Base-by-base conservation (phyloP, 2,797 vertebrate genomes). In the Sparidentex hasta region DNA sequence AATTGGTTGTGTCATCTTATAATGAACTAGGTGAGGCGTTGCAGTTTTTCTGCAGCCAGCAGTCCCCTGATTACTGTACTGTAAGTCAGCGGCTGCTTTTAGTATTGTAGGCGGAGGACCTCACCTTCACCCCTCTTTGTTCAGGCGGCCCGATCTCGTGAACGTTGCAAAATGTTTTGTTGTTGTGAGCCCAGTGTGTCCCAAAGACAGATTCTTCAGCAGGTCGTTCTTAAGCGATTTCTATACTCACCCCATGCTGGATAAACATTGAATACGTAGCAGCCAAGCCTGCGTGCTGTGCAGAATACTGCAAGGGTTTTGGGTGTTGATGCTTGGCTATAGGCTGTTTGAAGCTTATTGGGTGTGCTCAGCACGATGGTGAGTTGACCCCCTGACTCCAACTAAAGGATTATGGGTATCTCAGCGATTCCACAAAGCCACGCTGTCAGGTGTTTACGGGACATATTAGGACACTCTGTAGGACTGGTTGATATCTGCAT, bases 1-100 rank as follows among this genome's bases (percentile, higher is more conserved):
- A 96, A 96, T 96, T 96, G 95, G 91, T 95, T 95, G 94, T 96
- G 95, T 96, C 95, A 95, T 95, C 93, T 95, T 93, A 93, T 96
- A 96, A 95, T 95, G 93, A 95, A 96, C 93, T 95, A 94, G 94
- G 94, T 95, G 94, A 96, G 90, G 94, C 93, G 87, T 94, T 95
- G 93, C 91, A 93, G 92, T 93, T 94, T 95, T 94, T 94, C 93
- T 93, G 90, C 91, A 94, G 92, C 95, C 94, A 92, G 92, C 92
- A 87, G 91, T 93, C 87, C 87, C 89, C 88, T 94, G 93, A 94
- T 95, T 94, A 94, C 94, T 90, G 81, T 93, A 93, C 90, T 95
- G 92, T 93, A 94, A 93, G 92, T 92, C 87, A 79, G 88, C 62
- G 67, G 67, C 83, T 87, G 92, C 88, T 87, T 93, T 93, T 92